Base-by-base conservation (phyloP, 1,140 invertebrate species). In the Latrodectus geometricus region DNA sequence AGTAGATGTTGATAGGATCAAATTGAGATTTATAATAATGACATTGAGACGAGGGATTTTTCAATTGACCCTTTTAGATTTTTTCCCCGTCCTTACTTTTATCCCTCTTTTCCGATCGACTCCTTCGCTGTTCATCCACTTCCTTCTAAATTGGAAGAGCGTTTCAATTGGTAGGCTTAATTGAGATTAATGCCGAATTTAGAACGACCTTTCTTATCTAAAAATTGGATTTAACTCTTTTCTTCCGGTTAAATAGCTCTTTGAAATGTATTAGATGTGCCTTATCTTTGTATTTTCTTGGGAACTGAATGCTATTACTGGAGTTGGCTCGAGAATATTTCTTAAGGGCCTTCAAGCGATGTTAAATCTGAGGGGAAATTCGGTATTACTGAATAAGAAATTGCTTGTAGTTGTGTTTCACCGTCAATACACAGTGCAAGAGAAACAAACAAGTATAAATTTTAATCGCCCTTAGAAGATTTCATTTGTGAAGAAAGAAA, bases 1-100 rank as follows among this genome's bases (percentile, higher is more conserved):
- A n/a, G 56, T 70, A 84, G 75, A 66, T 84, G 81, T 61, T 82
- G 69, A 54, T 7, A 49, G 72, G 81, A 84, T 84, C 81, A 84
- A 76, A 84, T 68, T 56, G 81, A 84, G 73, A 84, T 75, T 76
- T 65, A 84, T 84, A 84, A 68, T 76, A 84, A 75, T 54, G 73
- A 76, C 81, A 73, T 66, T 56, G 49, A 75, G 65, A 35, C 35
- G 35, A 79, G 77, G 14, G 61, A 68, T 75, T 76, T 84, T 75
- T 52, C 49, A 56, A 83, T 74, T 83, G 70, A 68, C 48, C 48
- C n/a, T 61, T 61, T 17, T 17, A 11, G 11, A 14, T 61, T 61
- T 61, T 61, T 61, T 61, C 54, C 54, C 54, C 11, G 17, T 61
- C 54, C 54, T 17, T 11, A 61, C 54, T 14, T 61, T 61, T 17